Percentiles rank a stretch among this genome's conserved stretches.
Conservation (phyloP, 2,888 invertebrate species). For the Mesochorus sp. region DNA sequence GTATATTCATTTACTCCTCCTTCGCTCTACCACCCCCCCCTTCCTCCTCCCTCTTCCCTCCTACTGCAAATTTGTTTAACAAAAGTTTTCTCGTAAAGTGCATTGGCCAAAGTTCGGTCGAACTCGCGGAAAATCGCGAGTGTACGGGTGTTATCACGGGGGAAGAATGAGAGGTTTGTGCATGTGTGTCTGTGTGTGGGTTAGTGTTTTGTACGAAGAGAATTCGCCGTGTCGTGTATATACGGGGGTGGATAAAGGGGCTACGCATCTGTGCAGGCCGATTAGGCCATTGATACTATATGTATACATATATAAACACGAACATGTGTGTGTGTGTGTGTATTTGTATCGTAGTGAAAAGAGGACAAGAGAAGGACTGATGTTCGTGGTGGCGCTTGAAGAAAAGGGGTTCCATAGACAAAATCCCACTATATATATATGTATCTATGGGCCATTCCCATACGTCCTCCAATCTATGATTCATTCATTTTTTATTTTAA, state of each 20-base stretch:
- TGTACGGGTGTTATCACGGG: background rate
- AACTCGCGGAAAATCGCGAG: background rate
- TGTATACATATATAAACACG: too few relatives aligned
- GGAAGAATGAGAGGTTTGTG: slow-evolving; percentile 1
- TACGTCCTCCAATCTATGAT: too few relatives aligned
- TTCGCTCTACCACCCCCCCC: too few relatives aligned
- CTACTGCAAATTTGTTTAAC: slow-evolving; percentile 36
- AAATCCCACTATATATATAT: background rate
- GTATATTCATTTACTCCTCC: too few relatives aligned
- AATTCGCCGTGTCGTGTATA: too few relatives aligned
- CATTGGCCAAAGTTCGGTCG: background rate
- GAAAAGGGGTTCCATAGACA: slow-evolving; percentile 43
- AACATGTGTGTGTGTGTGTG: too few relatives aligned
- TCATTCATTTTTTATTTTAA: too few relatives aligned
- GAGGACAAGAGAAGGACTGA: slow-evolving; percentile 63
- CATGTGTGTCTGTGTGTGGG: too few relatives aligned
- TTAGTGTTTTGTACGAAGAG: too few relatives aligned
- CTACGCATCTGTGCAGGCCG: slow-evolving; percentile 80
- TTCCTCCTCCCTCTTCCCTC: background rate
- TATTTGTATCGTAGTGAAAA: too few relatives aligned
- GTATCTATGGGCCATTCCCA: slow-evolving; percentile 4
- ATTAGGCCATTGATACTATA: slow-evolving; percentile 74
- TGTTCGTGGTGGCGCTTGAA: slow-evolving; percentile 45
- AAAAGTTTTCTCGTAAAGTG: slow-evolving; percentile 51
- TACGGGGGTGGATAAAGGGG: slow-evolving; percentile 66